phyloP scores from a whole-genome alignment of 2,113 vertebrate species.

The Gobius niger region DNA sequence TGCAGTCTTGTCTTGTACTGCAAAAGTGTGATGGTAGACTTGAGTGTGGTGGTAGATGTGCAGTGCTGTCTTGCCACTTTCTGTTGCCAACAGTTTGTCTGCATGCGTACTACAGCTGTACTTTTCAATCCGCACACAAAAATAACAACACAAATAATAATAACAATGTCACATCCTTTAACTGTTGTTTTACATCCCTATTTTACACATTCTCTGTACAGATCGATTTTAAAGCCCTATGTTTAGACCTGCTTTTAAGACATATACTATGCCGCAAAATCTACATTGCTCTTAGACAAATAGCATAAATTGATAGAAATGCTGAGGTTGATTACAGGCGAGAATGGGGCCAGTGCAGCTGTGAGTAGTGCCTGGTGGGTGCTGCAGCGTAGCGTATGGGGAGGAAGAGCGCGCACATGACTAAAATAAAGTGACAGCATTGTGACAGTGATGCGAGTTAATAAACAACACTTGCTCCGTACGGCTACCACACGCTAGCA shows the following conservation, averaged over 20 bases:
- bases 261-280: too few relatives aligned
- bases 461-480: neutral
- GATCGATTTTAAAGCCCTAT: neutral
- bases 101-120: neutral
- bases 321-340: rapidly evolving
- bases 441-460: conserved; percentile 5
- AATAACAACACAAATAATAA: too few relatives aligned
- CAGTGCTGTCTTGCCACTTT: neutral
- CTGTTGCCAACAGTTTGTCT: neutral
- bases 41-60: neutral
- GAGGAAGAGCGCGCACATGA: conserved; percentile 47
- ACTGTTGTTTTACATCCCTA: neutral
- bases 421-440: conserved; percentile 23
- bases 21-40: neutral
- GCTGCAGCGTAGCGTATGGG: neutral
- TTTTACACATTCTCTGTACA: neutral
- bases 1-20: neutral
- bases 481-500: neutral
- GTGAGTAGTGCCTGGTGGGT: neutral
- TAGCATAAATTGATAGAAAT: neutral
- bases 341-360: conserved; percentile 3
- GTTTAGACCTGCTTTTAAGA: neutral
- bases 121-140: neutral
- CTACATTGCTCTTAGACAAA: too few relatives aligned
- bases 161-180: too few relatives aligned